Percentiles rank a stretch among this genome's conserved stretches.
Conservation (phyloP, 2,797 vertebrate species). For the Alauda arvensis region DNA sequence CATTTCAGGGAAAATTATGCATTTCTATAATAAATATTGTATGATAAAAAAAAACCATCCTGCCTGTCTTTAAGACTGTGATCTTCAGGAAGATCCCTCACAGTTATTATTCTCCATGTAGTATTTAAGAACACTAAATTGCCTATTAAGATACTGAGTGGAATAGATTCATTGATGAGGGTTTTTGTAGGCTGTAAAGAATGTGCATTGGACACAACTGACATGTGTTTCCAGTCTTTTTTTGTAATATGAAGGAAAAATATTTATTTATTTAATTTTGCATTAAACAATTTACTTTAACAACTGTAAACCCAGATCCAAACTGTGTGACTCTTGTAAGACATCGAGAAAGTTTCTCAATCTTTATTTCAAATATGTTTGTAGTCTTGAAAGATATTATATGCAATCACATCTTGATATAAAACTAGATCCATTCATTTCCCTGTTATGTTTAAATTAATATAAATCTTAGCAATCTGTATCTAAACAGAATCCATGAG, state of each 20-base stretch:
- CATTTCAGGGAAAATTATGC: slow-evolving; percentile 52
- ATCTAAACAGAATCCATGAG: not conserved
- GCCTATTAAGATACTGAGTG: not conserved
- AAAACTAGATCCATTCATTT: not conserved
- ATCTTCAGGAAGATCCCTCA: slow-evolving; percentile 39
- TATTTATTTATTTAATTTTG: not conserved
- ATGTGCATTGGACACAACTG: not conserved
- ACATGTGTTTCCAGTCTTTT: not conserved
- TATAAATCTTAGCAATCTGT: not conserved
- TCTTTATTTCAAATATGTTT: not conserved
- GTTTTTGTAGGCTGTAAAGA: not conserved
- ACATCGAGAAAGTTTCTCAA: not conserved
- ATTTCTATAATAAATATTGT: slow-evolving; percentile 47
- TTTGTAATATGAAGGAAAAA: not conserved
- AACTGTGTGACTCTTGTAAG: not conserved
- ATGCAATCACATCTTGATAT: not conserved
- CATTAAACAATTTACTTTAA: not conserved
- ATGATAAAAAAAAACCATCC: not conserved
- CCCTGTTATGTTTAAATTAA: not conserved
- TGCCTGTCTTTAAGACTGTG: slow-evolving; percentile 16
- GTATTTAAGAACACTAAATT: slow-evolving; percentile 42
- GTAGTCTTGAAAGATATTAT: not conserved
- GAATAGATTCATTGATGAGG: not conserved
- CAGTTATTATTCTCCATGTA: slow-evolving; percentile 2
- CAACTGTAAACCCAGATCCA: not conserved